Evolutionary conservation across 2,113 vertebrate genomes (phyloP).

Genomic region (Microcebus ravelobensis): DNA sequence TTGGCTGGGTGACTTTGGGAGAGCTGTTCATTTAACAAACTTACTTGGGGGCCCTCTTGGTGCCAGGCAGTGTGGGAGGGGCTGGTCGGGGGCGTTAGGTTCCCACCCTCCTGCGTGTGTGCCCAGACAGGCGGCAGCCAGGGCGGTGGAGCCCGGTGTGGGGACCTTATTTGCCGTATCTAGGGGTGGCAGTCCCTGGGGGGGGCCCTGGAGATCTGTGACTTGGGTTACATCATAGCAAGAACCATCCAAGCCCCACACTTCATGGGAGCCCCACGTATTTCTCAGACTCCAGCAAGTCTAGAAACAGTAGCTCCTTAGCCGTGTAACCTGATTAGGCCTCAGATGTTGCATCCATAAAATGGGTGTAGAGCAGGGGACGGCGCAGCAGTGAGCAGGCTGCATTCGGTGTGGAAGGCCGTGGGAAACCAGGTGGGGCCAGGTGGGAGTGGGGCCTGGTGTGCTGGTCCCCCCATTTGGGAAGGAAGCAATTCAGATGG

Average conservation of each 20-base stretch:
- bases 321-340: neutral
- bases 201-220: neutral
- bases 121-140: neutral
- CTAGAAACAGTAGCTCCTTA: neutral
- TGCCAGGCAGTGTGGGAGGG: neutral
- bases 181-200: neutral
- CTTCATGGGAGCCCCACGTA: neutral
- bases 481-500: neutral
- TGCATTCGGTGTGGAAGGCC: neutral
- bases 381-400: neutral
- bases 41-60: neutral
- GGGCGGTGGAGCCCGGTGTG: neutral
- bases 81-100: neutral
- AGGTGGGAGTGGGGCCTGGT: neutral
- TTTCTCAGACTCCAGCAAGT: neutral
- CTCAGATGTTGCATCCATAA: neutral
- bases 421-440: neutral
- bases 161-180: neutral
- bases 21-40: neutral
- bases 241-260: neutral
- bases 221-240: neutral
- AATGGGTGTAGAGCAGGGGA: neutral
- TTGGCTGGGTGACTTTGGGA: neutral
- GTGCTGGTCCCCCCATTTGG: neutral
- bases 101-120: neutral